Percentiles rank a stretch among this genome's conserved stretches.
Evolutionary conservation across 1,140 invertebrate genomes (phyloP).

Genomic region (Formica selysi): DNA sequence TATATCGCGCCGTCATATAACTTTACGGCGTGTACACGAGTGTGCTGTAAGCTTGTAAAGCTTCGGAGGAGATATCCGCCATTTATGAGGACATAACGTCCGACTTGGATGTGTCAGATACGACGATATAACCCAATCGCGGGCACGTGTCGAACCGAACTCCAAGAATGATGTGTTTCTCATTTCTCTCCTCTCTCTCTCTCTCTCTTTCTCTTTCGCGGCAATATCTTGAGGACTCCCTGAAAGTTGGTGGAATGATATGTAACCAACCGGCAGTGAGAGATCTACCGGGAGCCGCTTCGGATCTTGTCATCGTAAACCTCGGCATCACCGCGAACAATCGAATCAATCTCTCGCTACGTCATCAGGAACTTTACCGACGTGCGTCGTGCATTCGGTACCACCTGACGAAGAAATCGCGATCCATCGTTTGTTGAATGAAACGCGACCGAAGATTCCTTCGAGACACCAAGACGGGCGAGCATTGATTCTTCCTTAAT

Average conservation of each 20-base stretch:
- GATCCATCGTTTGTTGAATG: constrained; percentile 72
- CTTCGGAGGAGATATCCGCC: constrained; percentile 1
- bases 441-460: constrained; percentile 67
- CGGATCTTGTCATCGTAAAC: constrained; percentile 51
- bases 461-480: constrained; percentile 16
- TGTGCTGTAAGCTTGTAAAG: background rate
- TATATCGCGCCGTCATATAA: constrained; percentile 6
- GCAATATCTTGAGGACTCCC: background rate
- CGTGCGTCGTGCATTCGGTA: constrained; percentile 55
- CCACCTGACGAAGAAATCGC: constrained; percentile 61
- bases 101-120: constrained; percentile 32
- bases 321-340: constrained; percentile 40
- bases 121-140: constrained; percentile 49
- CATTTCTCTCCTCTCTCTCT: background rate
- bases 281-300: background rate
- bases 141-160: constrained; percentile 44
- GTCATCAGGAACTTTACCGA: constrained; percentile 61
- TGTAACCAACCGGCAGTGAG: constrained; percentile 43
- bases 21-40: constrained; percentile 20
- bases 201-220: background rate
- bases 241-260: constrained; percentile 46
- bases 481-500: constrained; percentile 71
- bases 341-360: background rate
- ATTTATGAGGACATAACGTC: constrained; percentile 30
- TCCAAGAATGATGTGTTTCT: constrained; percentile 31